phyloP scores from a whole-genome alignment of 2,797 vertebrate genomes.

The Huso huso region DNA sequence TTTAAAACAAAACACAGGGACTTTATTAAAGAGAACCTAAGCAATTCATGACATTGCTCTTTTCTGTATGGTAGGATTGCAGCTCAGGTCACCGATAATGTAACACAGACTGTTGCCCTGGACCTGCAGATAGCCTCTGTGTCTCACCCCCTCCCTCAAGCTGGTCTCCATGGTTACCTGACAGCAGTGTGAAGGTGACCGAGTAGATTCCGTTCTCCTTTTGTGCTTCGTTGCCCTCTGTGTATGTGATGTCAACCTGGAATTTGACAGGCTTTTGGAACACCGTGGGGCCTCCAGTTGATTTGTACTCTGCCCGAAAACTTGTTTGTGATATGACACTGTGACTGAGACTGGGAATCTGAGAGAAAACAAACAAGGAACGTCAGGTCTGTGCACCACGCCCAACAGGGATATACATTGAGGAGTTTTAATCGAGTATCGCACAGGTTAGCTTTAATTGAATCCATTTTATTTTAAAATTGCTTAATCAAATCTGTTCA shows the following conservation, averaged over 20 bases:
- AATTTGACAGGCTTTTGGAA: conserved; percentile 98
- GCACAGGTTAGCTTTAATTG: neutral
- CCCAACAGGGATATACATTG: neutral
- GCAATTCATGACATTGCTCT: no score
- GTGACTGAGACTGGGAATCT: conserved; percentile 98
- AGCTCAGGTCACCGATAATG: no score
- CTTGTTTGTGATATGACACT: conserved; percentile 98
- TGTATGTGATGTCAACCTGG: conserved; percentile 98
- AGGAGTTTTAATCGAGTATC: neutral
- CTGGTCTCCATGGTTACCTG: conserved; percentile 62
- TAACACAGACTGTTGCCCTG: no score
- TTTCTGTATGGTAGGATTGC: no score
- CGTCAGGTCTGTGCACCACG: neutral
- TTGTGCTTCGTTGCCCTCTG: conserved; percentile 83
- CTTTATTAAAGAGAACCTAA: no score
- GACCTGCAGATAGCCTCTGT: no score
- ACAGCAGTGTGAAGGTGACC: conserved; percentile 94
- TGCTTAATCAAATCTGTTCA: no score
- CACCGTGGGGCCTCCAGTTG: conserved; percentile 89
- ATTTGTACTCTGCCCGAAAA: conserved; percentile 95
- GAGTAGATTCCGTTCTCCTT: conserved; percentile 97
- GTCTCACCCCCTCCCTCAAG: neutral
- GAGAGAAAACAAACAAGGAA: conserved; percentile 10
- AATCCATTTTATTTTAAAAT: neutral
- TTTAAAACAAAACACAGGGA: no score